These are phyloP conservation scores for Corythoichthys haematopterus DNA, from an alignment of 2,113 vertebrate genomes.

Conservation along the genomic window DNA sequence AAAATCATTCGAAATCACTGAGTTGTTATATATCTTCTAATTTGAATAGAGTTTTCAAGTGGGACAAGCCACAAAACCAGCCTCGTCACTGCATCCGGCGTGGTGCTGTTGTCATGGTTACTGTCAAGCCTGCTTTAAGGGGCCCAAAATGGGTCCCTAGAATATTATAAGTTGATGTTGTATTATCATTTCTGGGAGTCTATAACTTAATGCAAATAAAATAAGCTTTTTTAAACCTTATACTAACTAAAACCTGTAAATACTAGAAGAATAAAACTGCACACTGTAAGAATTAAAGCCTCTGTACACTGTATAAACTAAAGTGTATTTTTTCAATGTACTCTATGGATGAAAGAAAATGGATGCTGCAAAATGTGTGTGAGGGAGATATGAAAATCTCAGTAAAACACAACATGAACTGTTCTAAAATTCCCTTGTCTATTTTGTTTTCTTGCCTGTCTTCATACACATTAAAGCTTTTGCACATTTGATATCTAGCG, in stretches of 20 bases:
- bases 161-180: neutral
- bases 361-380: too few species aligned
- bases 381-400: too few species aligned
- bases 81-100: constrained; percentile 24
- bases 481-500: neutral
- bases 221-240: neutral
- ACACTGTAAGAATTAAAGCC: neutral
- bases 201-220: neutral
- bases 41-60: constrained; percentile 14
- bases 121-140: constrained; percentile 17
- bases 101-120: constrained; percentile 35
- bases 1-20: neutral
- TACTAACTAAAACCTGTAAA: neutral
- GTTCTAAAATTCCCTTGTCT: too few species aligned
- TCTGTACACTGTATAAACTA: neutral
- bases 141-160: neutral
- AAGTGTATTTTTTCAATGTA: too few species aligned
- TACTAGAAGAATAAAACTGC: neutral
- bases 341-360: too few species aligned
- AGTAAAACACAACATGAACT: too few species aligned
- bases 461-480: neutral
- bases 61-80: constrained; percentile 27
- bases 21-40: neutral
- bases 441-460: too few species aligned
- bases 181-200: neutral